Evolutionary conservation across 2,113 vertebrate species (phyloP).

Genomic region (Myrmophylax atrothorax): DNA sequence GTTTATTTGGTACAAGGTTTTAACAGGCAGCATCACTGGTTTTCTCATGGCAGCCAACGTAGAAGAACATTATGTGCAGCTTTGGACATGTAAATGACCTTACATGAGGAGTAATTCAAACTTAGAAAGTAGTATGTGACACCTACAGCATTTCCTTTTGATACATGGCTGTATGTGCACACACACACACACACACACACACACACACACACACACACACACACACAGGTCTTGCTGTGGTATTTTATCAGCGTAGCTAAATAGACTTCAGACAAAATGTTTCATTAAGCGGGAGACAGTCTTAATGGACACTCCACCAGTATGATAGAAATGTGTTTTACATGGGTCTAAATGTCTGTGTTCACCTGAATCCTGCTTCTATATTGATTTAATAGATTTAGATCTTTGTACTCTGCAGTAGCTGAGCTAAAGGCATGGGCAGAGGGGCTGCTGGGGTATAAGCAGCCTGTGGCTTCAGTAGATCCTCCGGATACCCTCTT

Average conservation of each 20-base stretch:
- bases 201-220: no score
- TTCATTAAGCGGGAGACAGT: not conserved
- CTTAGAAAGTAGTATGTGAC: not conserved
- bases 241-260: not conserved
- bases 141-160: not conserved
- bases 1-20: not conserved
- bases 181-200: not conserved
- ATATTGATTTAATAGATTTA: not conserved
- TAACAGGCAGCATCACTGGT: not conserved
- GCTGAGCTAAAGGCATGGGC: not conserved
- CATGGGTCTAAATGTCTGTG: not conserved
- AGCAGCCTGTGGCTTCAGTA: not conserved
- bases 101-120: not conserved
- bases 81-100: not conserved
- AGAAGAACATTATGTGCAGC: accelerated
- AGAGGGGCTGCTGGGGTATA: not conserved
- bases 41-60: not conserved
- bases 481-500: not conserved
- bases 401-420: not conserved
- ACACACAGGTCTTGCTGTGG: not conserved
- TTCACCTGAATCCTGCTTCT: not conserved
- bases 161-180: not conserved
- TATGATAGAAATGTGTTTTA: not conserved
- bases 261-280: not conserved
- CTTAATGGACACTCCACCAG: not conserved